Conservation (phyloP, 37 sponge, comb jelly and placozoan species). For the Lycopodina hypogea region DNA sequence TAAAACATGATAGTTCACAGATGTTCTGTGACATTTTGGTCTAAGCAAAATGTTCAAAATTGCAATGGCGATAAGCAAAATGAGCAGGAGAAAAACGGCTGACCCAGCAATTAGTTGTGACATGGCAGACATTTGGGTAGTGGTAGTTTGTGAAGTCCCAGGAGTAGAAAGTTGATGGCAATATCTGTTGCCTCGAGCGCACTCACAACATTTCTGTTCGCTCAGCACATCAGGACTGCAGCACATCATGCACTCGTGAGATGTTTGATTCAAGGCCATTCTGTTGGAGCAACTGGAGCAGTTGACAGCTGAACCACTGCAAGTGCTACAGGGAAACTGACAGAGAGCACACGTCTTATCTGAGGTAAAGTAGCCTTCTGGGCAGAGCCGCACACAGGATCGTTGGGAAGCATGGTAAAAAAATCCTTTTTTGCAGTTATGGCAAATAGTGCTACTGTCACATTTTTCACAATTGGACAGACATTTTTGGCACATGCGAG, state of each 20-base stretch:
- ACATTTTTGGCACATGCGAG: slow-evolving; percentile 28
- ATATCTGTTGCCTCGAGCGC: background rate
- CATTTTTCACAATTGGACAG: slow-evolving; percentile 29
- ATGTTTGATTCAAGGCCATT: slow-evolving; percentile 3
- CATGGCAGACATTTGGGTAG: background rate
- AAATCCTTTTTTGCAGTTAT: slow-evolving; percentile 1
- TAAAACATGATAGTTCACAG: background rate
- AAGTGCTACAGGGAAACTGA: slow-evolving; percentile 23
- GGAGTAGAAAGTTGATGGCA: background rate
- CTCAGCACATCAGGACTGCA: slow-evolving; percentile 17
- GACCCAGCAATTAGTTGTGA: background rate
- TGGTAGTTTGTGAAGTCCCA: background rate
- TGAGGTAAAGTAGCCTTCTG: slow-evolving; percentile 32
- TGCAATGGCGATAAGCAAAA: background rate
- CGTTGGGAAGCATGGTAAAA: slow-evolving; percentile 29
- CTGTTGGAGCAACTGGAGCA: slow-evolving; percentile 16
- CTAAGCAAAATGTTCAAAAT: background rate
- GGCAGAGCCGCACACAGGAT: slow-evolving; percentile 24
- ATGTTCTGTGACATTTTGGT: background rate
- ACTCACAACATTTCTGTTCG: slow-evolving; percentile 28
- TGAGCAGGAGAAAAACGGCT: background rate
- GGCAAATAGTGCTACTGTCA: slow-evolving; percentile 5
- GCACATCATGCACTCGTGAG: slow-evolving; percentile 13
- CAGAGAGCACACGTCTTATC: slow-evolving; percentile 11
- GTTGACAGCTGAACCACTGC: slow-evolving; percentile 1